A percentile compares a stretch with the other conserved stretches of the same genome.
phyloP scores from a whole-genome alignment of 2,888 invertebrate species.

The Cephus runcator region DNA sequence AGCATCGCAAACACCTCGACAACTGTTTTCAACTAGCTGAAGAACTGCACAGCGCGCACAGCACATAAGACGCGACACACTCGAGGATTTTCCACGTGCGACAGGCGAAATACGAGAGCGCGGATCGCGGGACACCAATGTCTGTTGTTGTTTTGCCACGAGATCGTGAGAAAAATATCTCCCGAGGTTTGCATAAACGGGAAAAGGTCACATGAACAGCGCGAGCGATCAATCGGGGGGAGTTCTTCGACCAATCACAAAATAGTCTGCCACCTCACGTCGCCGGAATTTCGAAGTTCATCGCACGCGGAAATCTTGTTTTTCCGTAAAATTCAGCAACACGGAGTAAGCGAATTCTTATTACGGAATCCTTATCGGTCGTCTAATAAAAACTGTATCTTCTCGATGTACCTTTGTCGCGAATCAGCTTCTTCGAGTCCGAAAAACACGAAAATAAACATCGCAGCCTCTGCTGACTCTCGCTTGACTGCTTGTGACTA shows the following conservation, averaged over 20 bases:
- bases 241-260: slow-evolving; percentile 35
- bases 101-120: slow-evolving; percentile 20
- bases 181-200: slow-evolving; percentile 48
- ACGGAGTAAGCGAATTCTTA: background rate
- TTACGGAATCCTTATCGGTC: background rate
- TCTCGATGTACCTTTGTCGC: slow-evolving; percentile 2
- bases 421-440: slow-evolving; percentile 8
- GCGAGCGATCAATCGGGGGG: slow-evolving; percentile 45
- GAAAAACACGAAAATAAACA: slow-evolving; percentile 22
- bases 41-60: slow-evolving; percentile 1
- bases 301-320: slow-evolving; percentile 12
- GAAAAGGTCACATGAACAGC: slow-evolving; percentile 56
- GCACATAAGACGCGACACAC: slow-evolving; percentile 2
- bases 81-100: slow-evolving; percentile 1
- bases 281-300: slow-evolving; percentile 18
- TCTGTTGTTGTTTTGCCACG: slow-evolving; percentile 58
- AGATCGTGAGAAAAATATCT: slow-evolving; percentile 48
- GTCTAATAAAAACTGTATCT: background rate
- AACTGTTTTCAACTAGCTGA: slow-evolving; percentile 8
- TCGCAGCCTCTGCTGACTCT: slow-evolving; percentile 4
- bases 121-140: slow-evolving; percentile 20
- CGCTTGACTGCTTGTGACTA: slow-evolving; percentile 7
- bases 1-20: slow-evolving; percentile 4
- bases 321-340: background rate
- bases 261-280: slow-evolving; percentile 18